Percentiles rank a stretch among this genome's conserved stretches.
Evolutionary conservation across 1,140 invertebrate species (phyloP).

Genomic region (Drosophila virilis): DNA sequence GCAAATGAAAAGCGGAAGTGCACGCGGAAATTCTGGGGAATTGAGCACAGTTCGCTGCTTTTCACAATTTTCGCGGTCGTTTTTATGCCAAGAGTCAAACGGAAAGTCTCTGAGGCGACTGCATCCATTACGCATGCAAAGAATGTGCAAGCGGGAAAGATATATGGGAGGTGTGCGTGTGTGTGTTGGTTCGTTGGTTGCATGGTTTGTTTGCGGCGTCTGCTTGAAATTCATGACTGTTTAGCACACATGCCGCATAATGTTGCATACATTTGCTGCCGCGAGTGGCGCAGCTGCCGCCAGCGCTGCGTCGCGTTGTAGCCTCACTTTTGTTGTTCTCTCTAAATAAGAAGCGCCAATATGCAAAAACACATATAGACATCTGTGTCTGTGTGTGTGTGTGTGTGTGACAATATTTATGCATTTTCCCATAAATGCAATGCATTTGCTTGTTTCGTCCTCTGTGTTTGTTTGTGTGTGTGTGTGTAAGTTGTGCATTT

Average conservation of each 20-base stretch:
- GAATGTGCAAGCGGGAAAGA: conserved; percentile 49
- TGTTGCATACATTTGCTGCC: conserved; percentile 74
- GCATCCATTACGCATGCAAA: conserved; percentile 79
- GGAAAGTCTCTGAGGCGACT: conserved; percentile 38
- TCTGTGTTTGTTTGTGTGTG: background rate
- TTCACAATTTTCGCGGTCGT: conserved; percentile 44
- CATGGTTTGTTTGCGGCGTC: conserved; percentile 42
- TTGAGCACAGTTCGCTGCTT: conserved; percentile 36
- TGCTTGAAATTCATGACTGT: conserved; percentile 82
- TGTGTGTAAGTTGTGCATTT: conserved; percentile 65
- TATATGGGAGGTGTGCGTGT: background rate
- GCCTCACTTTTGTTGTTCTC: conserved; percentile 29
- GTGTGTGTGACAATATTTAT: conserved; percentile 60
- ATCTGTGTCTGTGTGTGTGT: conserved; percentile 3
- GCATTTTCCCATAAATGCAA: conserved; percentile 67
- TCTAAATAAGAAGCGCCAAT: conserved; percentile 71
- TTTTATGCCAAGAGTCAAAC: conserved; percentile 48
- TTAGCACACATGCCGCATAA: conserved; percentile 81
- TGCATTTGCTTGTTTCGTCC: conserved; percentile 17
- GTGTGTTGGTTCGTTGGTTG: conserved; percentile 2
- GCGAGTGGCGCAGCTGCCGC: conserved; percentile 65
- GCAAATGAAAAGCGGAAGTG: conserved; percentile 76
- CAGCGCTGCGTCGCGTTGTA: conserved; percentile 38
- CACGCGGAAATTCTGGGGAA: conserved; percentile 41
- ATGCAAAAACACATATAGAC: conserved; percentile 44